Evolutionary conservation across 2,113 vertebrate genomes (phyloP), one percentile per base, ranked within the genome.

Genomic region (Pungitius pungitius): DNA sequence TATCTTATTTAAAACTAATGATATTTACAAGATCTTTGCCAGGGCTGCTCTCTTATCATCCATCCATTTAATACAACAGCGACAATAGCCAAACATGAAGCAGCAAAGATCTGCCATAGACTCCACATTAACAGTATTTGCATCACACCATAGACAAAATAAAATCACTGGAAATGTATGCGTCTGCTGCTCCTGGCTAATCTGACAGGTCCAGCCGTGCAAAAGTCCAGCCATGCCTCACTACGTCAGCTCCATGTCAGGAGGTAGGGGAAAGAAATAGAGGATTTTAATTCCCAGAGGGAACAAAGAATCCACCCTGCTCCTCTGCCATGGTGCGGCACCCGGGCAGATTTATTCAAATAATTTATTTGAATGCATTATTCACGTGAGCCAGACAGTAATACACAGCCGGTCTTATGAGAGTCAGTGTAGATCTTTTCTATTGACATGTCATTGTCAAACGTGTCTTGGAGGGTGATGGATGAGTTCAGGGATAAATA

Each of bases 331-430:
- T 57, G 22, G n/a, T 42, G 58, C 22, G 60, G 65, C 20, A 30
- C 74, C 52, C 54, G 26, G 27, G 63, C 57, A 62, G 72, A 78
- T 69, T 82, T 43, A 78, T 80, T 80, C 73, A 68, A 42, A 37
- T 10, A 67, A 62, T 35, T 24, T 67, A 37, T 64, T 35, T 24
- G 59, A 39, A 55, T 71, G 56, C 30, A 45, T 51, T 72, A 75
- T 56, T 43, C 24, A 37, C 47, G 33, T 24, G 1, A 2, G 1
- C 47, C 37, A 59, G 61, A 61, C 52, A 79, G 60, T 27, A 52
- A 63, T 47, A 17, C 35, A 11, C 43, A 70, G 68, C 58, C 66
- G 20, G 13, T 40, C 56, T 78, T 76, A 67, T 64, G 71, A 39
- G 74, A 58, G 54, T 30, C 69, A 11, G 18, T 27, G 18, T n/a